Percentiles rank a stretch among this genome's conserved stretches.
Conservation (phyloP, 1,140 invertebrate genomes). For the Drosophila quadrilineata region DNA sequence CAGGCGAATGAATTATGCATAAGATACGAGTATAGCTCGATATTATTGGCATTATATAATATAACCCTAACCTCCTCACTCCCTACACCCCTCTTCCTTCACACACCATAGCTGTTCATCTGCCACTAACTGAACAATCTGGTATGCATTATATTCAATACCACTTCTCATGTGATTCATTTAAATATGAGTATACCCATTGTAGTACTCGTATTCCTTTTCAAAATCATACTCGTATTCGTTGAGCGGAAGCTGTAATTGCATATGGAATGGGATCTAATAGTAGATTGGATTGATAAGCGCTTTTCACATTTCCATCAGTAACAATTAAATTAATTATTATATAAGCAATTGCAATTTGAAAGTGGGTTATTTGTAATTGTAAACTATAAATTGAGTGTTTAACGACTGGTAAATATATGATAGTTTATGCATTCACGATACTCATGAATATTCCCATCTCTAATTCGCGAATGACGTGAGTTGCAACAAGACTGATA, state of each 20-base stretch:
- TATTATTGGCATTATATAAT: constrained; percentile 33
- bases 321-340: constrained; percentile 21
- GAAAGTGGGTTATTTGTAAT: not conserved
- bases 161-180: not conserved
- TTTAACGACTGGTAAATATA: not conserved
- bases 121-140: too few species aligned
- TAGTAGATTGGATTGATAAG: constrained; percentile 28
- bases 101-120: not conserved
- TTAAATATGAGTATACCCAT: not conserved
- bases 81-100: not conserved
- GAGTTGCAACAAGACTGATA: too few species aligned
- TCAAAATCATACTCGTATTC: too few species aligned
- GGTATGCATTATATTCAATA: not conserved
- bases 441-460: too few species aligned
- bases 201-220: too few species aligned
- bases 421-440: too few species aligned
- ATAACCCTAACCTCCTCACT: not conserved
- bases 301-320: constrained; percentile 30
- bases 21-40: constrained; percentile 20
- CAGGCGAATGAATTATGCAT: constrained; percentile 65
- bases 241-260: constrained; percentile 33
- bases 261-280: constrained; percentile 41
- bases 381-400: not conserved
- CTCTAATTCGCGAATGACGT: too few species aligned
- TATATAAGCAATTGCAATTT: not conserved